Conservation (phyloP, 2,888 invertebrate species). For the Diarsia dahlii region DNA sequence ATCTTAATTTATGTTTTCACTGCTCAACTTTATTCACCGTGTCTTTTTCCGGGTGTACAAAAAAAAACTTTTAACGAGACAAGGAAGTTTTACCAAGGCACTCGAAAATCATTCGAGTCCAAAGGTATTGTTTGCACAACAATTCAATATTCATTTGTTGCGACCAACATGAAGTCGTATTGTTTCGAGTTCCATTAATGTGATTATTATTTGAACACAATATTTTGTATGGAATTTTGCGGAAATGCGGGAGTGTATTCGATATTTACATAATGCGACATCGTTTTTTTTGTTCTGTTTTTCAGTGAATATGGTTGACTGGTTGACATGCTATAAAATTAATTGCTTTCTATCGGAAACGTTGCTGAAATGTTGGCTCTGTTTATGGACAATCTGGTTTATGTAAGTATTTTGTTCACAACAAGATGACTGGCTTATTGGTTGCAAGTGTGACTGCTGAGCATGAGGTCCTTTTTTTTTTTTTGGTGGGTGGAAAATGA, state of each 20-base stretch:
- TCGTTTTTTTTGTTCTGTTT: slow-evolving; percentile 8
- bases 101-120: slow-evolving; percentile 33
- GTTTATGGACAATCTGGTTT: not conserved
- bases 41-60: no score
- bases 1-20: no score
- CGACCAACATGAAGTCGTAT: slow-evolving; percentile 39
- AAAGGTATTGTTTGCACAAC: slow-evolving; percentile 55
- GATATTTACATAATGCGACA: slow-evolving; percentile 16
- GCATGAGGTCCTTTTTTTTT: no score
- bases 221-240: slow-evolving; percentile 35
- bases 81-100: slow-evolving; percentile 22
- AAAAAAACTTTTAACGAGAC: not conserved
- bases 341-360: not conserved
- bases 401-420: not conserved
- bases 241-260: slow-evolving; percentile 18
- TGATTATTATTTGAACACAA: slow-evolving; percentile 59
- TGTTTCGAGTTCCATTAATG: slow-evolving; percentile 55
- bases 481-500: no score
- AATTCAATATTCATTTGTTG: slow-evolving; percentile 56
- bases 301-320: slow-evolving; percentile 1
- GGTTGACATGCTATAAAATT: not conserved
- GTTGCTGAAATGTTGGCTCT: not conserved
- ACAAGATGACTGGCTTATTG: not conserved
- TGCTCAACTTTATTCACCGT: no score
- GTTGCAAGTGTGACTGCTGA: no score